Conservation (phyloP, 1,140 invertebrate genomes). For the Chelonus insularis region DNA sequence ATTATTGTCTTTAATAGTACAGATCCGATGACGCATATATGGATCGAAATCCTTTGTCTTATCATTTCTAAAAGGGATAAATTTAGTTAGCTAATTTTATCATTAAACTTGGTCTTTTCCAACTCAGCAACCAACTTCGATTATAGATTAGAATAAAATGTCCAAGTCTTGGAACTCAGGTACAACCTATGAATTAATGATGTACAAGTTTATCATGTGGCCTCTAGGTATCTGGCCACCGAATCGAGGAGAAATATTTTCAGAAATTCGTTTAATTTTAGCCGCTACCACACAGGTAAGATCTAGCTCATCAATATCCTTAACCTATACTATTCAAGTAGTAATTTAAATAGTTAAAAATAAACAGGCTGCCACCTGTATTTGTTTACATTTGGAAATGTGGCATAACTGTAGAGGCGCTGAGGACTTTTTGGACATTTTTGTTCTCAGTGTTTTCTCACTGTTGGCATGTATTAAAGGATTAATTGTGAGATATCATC, state of each 20-base stretch:
- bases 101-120: no score
- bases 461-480: slow-evolving; percentile 28
- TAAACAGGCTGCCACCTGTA: slow-evolving; percentile 24
- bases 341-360: neutral
- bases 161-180: slow-evolving; percentile 20
- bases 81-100: no score
- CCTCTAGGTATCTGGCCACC: slow-evolving; percentile 31
- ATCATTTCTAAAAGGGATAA: no score
- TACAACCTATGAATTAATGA: slow-evolving; percentile 24
- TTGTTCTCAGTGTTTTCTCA: slow-evolving; percentile 29
- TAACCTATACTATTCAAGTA: neutral
- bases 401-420: slow-evolving; percentile 22
- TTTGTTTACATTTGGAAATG: slow-evolving; percentile 29
- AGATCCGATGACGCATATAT: no score
- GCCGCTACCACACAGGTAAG: slow-evolving; percentile 29
- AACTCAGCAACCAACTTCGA: no score
- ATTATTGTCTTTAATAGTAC: no score
- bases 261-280: slow-evolving; percentile 24
- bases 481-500: slow-evolving; percentile 25
- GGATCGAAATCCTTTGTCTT: no score
- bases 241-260: slow-evolving; percentile 22
- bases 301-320: neutral
- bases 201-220: slow-evolving; percentile 32
- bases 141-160: no score
- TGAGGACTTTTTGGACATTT: slow-evolving; percentile 28